phyloP scores from a whole-genome alignment of 2,797 vertebrate species.

The Melanotaenia maccullochi region DNA sequence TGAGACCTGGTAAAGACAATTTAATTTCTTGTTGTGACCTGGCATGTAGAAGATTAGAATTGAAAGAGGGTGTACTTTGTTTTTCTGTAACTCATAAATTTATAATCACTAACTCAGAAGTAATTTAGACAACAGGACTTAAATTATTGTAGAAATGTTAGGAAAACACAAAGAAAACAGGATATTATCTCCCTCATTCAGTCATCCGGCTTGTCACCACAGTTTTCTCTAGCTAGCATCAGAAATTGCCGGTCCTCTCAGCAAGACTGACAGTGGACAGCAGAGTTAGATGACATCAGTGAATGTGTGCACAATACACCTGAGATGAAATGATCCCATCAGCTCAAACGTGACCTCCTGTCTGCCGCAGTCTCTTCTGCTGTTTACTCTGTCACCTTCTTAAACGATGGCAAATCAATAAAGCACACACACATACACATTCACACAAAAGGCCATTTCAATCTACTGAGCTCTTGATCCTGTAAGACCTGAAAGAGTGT shows the following conservation, averaged over 20 bases:
- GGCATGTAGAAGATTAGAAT: not conserved
- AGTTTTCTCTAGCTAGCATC: constrained; percentile 18
- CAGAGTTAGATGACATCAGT: constrained; percentile 31
- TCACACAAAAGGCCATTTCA: constrained; percentile 43
- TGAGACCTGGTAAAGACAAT: not conserved
- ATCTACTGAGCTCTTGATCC: constrained; percentile 58
- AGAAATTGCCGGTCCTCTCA: constrained; percentile 17
- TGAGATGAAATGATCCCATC: constrained; percentile 50
- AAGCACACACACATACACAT: constrained; percentile 33
- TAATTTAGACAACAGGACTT: too few relatives aligned
- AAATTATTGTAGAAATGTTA: too few relatives aligned
- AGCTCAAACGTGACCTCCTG: constrained; percentile 51
- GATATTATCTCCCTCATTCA: not conserved
- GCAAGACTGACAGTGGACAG: constrained; percentile 20
- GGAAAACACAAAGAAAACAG: too few relatives aligned
- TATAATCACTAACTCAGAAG: too few relatives aligned
- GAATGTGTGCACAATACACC: constrained; percentile 25
- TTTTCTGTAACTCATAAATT: too few relatives aligned
- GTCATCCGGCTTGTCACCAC: not conserved
- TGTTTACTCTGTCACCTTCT: constrained; percentile 71
- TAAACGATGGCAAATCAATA: constrained; percentile 69
- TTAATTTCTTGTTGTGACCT: not conserved
- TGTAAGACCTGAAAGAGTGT: constrained; percentile 32
- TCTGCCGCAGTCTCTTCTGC: constrained; percentile 47
- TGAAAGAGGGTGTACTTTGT: not conserved